phyloP scores from a whole-genome alignment of 2,888 invertebrate species.

The Drosophila barbarae region DNA sequence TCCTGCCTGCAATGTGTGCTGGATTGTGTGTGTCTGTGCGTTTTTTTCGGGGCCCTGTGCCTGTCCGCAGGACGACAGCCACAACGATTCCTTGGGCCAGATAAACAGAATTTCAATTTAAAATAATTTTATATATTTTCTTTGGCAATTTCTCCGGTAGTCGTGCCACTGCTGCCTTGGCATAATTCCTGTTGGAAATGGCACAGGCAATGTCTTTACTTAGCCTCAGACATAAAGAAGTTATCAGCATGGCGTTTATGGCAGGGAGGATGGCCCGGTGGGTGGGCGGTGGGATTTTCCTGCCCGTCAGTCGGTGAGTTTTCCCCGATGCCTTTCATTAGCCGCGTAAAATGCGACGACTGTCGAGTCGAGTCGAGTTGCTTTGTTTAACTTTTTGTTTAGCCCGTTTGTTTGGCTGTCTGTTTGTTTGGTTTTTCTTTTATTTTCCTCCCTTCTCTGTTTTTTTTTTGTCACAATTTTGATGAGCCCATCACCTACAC shows the following conservation, averaged over 20 bases:
- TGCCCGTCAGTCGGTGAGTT: slow-evolving; percentile 18
- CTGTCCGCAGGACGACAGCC: slow-evolving; percentile 19
- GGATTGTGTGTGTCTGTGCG: slow-evolving; percentile 6
- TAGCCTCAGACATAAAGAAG: slow-evolving; percentile 64
- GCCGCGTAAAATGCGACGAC: slow-evolving; percentile 55
- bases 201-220: slow-evolving; percentile 42
- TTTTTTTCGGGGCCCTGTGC: background rate
- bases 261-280: slow-evolving; percentile 5
- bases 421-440: slow-evolving; percentile 25
- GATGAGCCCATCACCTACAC: slow-evolving; percentile 54
- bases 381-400: slow-evolving; percentile 52
- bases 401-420: slow-evolving; percentile 37
- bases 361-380: slow-evolving; percentile 34
- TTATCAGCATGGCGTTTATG: slow-evolving; percentile 66
- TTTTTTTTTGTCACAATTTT: slow-evolving; percentile 57
- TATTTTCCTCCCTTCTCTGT: slow-evolving; percentile 5
- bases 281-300: slow-evolving; percentile 5
- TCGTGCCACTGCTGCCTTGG: slow-evolving; percentile 58
- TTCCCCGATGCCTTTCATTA: slow-evolving; percentile 50
- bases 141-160: slow-evolving; percentile 30
- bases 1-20: slow-evolving; percentile 47
- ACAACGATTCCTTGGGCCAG: slow-evolving; percentile 54
- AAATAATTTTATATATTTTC: slow-evolving; percentile 59
- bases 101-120: slow-evolving; percentile 75
- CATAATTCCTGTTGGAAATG: slow-evolving; percentile 55